Evolutionary conservation across 2,888 invertebrate genomes (phyloP).

Genomic region (Lysandra bellargus): DNA sequence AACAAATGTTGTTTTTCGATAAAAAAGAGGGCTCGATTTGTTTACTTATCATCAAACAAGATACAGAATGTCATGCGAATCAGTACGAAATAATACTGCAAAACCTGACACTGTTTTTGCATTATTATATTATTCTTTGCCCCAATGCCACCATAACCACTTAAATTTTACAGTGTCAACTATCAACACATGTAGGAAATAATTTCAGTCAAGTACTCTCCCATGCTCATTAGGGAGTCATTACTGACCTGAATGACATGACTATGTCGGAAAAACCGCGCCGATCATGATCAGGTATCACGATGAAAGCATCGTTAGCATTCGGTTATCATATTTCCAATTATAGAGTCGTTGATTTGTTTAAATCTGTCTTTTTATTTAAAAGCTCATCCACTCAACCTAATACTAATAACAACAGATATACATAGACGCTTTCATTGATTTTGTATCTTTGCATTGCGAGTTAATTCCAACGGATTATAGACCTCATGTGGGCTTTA

Average conservation of each 20-base stretch:
- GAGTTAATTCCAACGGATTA: not conserved
- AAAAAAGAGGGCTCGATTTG: conserved; percentile 2
- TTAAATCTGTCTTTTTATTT: not conserved
- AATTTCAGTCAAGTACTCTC: not conserved
- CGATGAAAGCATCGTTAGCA: not conserved
- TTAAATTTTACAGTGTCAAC: no score
- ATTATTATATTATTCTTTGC: no score
- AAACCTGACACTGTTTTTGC: not conserved
- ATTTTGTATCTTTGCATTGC: not conserved
- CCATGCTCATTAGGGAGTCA: not conserved
- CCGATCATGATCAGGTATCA: not conserved
- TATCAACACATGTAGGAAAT: not conserved
- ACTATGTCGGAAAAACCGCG: not conserved
- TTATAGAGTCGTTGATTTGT: not conserved
- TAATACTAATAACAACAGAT: no score
- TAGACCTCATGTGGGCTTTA: conserved; percentile 7
- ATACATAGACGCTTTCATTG: not conserved
- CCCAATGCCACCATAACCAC: no score
- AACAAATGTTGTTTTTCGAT: not conserved
- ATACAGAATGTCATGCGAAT: not conserved
- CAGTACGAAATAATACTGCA: not conserved
- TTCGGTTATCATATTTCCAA: not conserved
- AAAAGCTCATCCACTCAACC: not conserved
- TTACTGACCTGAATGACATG: not conserved
- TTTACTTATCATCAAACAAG: not conserved